A percentile compares a stretch with the other conserved stretches of the same genome.
phyloP scores from a whole-genome alignment of 2,888 invertebrate species.

The Synanthedon myopaeformis region DNA sequence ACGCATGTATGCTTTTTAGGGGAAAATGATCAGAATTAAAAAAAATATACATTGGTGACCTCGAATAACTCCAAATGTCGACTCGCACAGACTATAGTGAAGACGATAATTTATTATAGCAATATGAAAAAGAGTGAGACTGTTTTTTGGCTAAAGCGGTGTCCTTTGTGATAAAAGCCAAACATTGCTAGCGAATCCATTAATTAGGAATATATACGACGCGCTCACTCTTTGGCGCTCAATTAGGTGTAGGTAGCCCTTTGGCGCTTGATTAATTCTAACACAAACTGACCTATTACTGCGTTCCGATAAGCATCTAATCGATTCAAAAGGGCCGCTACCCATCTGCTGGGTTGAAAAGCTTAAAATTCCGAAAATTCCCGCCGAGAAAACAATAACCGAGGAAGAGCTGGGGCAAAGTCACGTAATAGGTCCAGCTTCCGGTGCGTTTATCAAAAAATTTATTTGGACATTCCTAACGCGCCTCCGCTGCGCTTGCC shows the following conservation, averaged over 20 bases:
- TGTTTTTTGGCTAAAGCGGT: constrained; percentile 36
- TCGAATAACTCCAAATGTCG: neutral
- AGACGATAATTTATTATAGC: neutral
- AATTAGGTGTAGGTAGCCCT: constrained; percentile 56
- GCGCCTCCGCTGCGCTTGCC: constrained; percentile 44
- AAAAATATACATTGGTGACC: neutral
- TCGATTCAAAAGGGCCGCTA: constrained; percentile 58
- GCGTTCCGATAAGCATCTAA: constrained; percentile 58
- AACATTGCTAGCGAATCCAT: constrained; percentile 59
- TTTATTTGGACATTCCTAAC: constrained; percentile 64
- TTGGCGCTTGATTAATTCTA: constrained; percentile 68
- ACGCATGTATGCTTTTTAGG: constrained; percentile 27
- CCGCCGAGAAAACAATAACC: constrained; percentile 59
- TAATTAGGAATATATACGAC: constrained; percentile 67
- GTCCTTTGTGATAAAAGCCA: constrained; percentile 48
- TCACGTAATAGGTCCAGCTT: constrained; percentile 64
- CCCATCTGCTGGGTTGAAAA: constrained; percentile 51
- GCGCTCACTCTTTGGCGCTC: constrained; percentile 51
- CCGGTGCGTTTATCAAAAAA: constrained; percentile 67
- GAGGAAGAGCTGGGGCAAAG: constrained; percentile 51
- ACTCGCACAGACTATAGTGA: neutral
- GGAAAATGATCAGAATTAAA: neutral
- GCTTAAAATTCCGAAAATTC: constrained; percentile 51
- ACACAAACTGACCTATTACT: constrained; percentile 65
- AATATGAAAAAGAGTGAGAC: neutral